A percentile compares a stretch with the other conserved stretches of the same genome.
Conservation (phyloP, 2,797 vertebrate species). For the Fratercula arctica region DNA sequence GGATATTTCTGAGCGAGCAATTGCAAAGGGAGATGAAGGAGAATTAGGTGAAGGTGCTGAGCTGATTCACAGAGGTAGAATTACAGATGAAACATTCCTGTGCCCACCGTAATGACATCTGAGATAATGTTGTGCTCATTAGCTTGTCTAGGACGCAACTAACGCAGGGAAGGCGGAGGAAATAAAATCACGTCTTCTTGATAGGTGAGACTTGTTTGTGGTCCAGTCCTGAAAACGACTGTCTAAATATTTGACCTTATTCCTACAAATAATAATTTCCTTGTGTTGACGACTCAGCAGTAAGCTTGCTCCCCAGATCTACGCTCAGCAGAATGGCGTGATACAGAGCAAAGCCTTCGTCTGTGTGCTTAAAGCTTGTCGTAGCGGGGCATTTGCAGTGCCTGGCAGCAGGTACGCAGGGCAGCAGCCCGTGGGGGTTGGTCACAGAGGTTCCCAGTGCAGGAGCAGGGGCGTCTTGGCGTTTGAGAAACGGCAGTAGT, state of each 20-base stretch:
- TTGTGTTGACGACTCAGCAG: background rate
- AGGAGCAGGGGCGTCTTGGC: background rate
- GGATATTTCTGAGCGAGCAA: conserved; percentile 15
- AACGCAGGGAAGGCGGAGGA: background rate
- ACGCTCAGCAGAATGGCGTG: background rate
- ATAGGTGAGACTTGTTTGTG: background rate
- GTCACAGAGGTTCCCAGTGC: background rate
- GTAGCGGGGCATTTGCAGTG: background rate
- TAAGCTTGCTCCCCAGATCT: background rate
- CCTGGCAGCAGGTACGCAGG: background rate
- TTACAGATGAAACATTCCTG: background rate
- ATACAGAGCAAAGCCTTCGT: background rate
- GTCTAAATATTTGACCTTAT: background rate
- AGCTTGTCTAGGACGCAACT: background rate
- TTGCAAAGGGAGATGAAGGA: background rate
- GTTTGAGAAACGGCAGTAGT: background rate
- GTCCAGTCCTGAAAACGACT: background rate
- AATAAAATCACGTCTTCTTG: background rate
- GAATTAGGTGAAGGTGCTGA: background rate
- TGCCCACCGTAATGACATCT: background rate
- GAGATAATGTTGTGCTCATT: background rate
- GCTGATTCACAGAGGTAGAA: background rate
- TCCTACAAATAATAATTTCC: background rate
- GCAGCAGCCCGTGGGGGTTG: background rate
- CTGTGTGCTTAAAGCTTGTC: background rate